These are phyloP conservation scores for Acropternis orthonyx DNA, from an alignment of 2,797 vertebrate genomes.

Conservation along the genomic window DNA sequence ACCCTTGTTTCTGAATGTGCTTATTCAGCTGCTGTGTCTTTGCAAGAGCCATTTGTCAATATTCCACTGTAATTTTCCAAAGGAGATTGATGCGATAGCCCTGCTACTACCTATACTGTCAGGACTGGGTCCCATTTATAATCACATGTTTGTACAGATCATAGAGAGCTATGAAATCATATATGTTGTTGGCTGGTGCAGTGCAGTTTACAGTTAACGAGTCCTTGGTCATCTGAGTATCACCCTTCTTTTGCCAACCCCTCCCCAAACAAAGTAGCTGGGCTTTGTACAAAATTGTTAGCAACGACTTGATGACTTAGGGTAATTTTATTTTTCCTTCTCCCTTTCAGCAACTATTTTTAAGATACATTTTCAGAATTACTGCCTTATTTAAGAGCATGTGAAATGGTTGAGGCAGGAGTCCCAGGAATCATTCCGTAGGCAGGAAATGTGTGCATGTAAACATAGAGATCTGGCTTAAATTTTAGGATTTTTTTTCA, in stretches of 20 bases:
- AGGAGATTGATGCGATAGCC: neutral
- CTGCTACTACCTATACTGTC: neutral
- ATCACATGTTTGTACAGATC: neutral
- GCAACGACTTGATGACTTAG: neutral
- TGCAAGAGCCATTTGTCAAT: conserved; percentile 7
- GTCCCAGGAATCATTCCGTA: neutral
- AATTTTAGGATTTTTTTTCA: conserved; percentile 22
- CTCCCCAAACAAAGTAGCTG: neutral
- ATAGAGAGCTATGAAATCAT: neutral
- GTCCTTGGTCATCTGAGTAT: neutral
- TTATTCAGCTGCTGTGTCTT: conserved; percentile 25
- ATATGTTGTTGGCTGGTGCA: neutral
- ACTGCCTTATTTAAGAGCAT: neutral
- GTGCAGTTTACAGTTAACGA: neutral
- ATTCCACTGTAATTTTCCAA: neutral
- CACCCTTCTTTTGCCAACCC: neutral
- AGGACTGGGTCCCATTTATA: neutral
- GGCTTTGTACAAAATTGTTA: neutral
- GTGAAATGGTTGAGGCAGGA: neutral
- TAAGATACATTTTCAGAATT: neutral
- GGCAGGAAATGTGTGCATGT: neutral
- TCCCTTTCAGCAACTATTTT: neutral
- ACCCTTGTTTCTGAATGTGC: neutral
- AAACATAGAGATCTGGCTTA: conserved; percentile 38
- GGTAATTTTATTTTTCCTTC: neutral